Conservation (phyloP, 2,888 invertebrate species). For the Eudasyphora cyanicolor region DNA sequence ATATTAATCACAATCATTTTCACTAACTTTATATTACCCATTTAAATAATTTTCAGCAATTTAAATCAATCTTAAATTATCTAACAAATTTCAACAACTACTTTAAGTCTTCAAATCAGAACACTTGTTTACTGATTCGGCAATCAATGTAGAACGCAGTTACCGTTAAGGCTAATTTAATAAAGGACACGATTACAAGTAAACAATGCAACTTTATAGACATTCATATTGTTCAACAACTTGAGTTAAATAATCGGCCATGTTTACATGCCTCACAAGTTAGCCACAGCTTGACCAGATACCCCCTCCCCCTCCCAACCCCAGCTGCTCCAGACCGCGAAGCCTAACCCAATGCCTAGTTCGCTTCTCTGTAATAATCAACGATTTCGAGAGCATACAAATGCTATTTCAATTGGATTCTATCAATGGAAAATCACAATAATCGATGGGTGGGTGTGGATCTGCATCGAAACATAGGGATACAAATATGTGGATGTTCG, state of each 20-base stretch:
- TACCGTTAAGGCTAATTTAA: constrained; percentile 8
- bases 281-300: neutral
- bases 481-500: too few species aligned
- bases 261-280: constrained; percentile 10
- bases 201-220: neutral
- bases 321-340: neutral
- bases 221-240: neutral
- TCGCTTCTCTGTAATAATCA: neutral
- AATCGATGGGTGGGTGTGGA: neutral
- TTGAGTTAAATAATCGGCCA: constrained; percentile 8
- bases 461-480: too few species aligned
- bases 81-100: too few species aligned
- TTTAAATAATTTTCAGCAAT: too few species aligned
- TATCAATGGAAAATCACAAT: constrained; percentile 16
- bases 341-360: too few species aligned
- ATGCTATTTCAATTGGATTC: neutral
- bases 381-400: neutral
- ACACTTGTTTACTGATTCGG: neutral
- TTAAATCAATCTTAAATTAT: too few species aligned
- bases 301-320: too few species aligned
- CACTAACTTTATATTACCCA: too few species aligned
- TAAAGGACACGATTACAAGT: constrained; percentile 9
- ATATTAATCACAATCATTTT: too few species aligned
- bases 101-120: too few species aligned
- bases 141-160: neutral